A percentile compares a stretch with the other conserved stretches of the same genome.
phyloP scores from a whole-genome alignment of 2,797 vertebrate genomes.

The Emydoidea blandingii region DNA sequence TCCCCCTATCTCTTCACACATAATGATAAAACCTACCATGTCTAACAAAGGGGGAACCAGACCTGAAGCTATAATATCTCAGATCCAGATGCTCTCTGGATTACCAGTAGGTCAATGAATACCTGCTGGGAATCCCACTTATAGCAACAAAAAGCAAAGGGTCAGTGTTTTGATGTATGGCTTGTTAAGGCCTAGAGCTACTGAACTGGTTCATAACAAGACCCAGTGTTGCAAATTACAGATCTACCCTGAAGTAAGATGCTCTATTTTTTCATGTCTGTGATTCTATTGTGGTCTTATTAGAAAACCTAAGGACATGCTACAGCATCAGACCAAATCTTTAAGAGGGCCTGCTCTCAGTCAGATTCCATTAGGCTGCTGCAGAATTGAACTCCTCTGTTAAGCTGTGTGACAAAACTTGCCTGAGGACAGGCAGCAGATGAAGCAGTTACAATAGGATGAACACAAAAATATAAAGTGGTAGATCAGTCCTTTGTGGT shows the following conservation, averaged over 20 bases:
- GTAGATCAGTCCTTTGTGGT: neutral
- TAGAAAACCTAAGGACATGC: neutral
- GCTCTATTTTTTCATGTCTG: neutral
- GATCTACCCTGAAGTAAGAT: fast-evolving
- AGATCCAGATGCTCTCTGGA: neutral
- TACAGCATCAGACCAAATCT: neutral
- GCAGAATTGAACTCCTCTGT: neutral
- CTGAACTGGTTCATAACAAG: neutral
- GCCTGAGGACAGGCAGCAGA: neutral
- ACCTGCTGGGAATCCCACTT: neutral
- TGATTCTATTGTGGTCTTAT: neutral
- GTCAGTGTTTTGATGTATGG: neutral
- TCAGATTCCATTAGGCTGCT: neutral
- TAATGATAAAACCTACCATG: neutral
- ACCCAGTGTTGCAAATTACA: neutral
- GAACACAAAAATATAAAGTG: neutral
- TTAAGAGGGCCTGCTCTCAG: fast-evolving
- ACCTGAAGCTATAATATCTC: neutral
- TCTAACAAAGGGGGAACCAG: neutral
- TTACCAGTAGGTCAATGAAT: neutral
- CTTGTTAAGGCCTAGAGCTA: neutral
- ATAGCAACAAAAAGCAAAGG: neutral
- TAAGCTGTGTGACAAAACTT: neutral
- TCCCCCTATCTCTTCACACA: neutral
- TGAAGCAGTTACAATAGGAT: fast-evolving